Evolutionary conservation across 2,888 invertebrate genomes (phyloP).

Genomic region (Synergus itoensis): DNA sequence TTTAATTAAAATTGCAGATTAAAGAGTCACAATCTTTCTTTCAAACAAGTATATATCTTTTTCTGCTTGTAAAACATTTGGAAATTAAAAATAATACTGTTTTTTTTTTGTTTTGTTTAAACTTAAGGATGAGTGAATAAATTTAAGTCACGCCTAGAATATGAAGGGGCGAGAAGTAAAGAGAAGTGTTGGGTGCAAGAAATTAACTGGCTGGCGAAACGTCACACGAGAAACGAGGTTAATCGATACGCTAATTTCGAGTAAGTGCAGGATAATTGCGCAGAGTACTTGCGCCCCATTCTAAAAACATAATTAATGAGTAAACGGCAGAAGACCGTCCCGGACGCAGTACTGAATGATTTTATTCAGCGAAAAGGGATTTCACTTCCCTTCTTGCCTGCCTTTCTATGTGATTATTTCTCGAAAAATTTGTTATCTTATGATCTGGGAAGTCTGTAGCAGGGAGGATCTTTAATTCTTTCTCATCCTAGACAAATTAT

Average conservation of each 20-base stretch:
- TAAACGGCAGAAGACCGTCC: constrained; percentile 48
- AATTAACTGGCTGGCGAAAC: constrained; percentile 36
- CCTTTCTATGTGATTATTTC: no score
- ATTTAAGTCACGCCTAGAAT: not conserved
- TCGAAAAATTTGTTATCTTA: no score
- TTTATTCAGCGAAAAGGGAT: constrained; percentile 45
- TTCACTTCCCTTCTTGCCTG: not conserved
- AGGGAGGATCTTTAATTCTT: not conserved
- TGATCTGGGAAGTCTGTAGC: no score
- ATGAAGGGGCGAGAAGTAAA: not conserved
- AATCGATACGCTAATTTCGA: constrained; percentile 68
- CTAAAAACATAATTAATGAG: constrained; percentile 66
- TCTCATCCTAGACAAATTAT: not conserved
- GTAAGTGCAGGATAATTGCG: constrained; percentile 65
- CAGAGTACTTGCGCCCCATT: constrained; percentile 54
- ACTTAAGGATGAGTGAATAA: not conserved
- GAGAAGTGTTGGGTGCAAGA: not conserved
- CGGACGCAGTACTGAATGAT: constrained; percentile 52
- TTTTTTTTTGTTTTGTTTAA: not conserved
- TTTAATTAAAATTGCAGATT: not conserved
- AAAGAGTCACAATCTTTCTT: not conserved
- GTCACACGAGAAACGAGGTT: constrained; percentile 58
- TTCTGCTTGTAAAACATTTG: not conserved
- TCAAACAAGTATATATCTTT: not conserved
- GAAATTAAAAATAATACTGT: not conserved